phyloP scores from a whole-genome alignment of 2,113 vertebrate genomes.

The Caranx ignobilis region DNA sequence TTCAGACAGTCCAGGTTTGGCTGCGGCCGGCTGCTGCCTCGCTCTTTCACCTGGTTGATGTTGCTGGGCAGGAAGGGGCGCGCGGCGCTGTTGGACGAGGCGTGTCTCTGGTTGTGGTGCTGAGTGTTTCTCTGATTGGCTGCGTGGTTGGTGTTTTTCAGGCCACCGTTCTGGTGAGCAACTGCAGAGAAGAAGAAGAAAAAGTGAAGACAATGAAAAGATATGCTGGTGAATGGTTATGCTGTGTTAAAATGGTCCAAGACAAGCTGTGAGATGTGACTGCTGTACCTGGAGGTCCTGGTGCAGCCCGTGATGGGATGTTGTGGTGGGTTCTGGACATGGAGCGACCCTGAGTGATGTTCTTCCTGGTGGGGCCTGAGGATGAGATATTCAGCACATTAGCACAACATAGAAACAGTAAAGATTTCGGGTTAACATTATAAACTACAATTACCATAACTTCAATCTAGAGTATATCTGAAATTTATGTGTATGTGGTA shows the following conservation, averaged over 20 bases:
- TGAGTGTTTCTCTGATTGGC: conserved; percentile 81
- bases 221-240: background rate
- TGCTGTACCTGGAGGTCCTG: conserved; percentile 91
- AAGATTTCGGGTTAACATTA: too few relatives aligned
- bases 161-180: conserved; percentile 91
- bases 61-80: conserved; percentile 89
- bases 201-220: background rate
- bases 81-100: conserved; percentile 75
- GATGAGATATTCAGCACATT: conserved; percentile 14
- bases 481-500: too few relatives aligned
- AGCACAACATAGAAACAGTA: background rate
- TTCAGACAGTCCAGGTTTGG: conserved; percentile 92
- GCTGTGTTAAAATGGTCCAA: background rate
- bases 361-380: conserved; percentile 91
- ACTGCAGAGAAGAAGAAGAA: conserved; percentile 69
- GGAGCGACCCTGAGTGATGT: conserved; percentile 76
- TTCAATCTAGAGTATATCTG: too few relatives aligned
- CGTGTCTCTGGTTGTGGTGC: conserved; percentile 83
- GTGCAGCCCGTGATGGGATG: conserved; percentile 89
- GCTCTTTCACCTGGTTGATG: conserved; percentile 78
- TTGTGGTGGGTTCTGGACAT: conserved; percentile 81
- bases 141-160: conserved; percentile 80
- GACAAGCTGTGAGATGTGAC: background rate
- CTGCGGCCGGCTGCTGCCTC: conserved; percentile 82
- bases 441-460: background rate